These are phyloP conservation scores for Denticeps clupeoides DNA, from an alignment of 2,797 vertebrate species.

Conservation along the genomic window DNA sequence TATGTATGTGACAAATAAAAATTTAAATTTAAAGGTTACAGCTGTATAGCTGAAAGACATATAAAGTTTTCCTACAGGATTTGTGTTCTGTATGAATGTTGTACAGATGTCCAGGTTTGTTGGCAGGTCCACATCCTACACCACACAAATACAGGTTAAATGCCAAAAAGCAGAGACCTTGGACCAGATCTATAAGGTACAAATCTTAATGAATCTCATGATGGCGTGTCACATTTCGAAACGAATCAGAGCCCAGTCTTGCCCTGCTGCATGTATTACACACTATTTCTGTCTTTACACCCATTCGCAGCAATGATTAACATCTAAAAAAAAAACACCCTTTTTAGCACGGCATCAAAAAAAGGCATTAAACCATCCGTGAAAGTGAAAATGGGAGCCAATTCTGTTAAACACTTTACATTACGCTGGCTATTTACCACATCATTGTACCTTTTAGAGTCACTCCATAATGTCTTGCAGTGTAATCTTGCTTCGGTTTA, in stretches of 20 bases:
- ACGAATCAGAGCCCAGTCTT: conserved; percentile 29
- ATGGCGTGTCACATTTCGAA: conserved; percentile 33
- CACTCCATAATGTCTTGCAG: conserved; percentile 51
- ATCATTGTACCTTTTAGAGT: conserved; percentile 42
- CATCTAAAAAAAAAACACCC: conserved; percentile 45
- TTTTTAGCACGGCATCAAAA: conserved; percentile 30
- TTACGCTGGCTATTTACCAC: conserved; percentile 55
- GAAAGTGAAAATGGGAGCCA: conserved; percentile 57
- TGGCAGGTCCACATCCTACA: conserved; percentile 19
- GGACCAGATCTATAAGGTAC: conserved; percentile 14
- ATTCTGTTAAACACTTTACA: conserved; percentile 52
- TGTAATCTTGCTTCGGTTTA: conserved; percentile 52
- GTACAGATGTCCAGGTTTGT: too few species aligned
- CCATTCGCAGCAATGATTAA: conserved; percentile 49
- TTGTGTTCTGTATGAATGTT: too few species aligned
- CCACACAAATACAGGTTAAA: conserved; percentile 36
- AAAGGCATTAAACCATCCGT: conserved; percentile 49
- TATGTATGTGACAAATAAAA: too few species aligned
- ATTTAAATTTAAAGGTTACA: too few species aligned
- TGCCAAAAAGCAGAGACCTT: conserved; percentile 43
- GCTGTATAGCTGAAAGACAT: too few species aligned
- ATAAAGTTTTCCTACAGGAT: too few species aligned
- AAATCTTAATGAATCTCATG: conserved; percentile 19
- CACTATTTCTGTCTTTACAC: conserved; percentile 44
- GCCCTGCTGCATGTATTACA: conserved; percentile 46